phyloP scores from a whole-genome alignment of 2,888 invertebrate species.

The Polia nebulosa region DNA sequence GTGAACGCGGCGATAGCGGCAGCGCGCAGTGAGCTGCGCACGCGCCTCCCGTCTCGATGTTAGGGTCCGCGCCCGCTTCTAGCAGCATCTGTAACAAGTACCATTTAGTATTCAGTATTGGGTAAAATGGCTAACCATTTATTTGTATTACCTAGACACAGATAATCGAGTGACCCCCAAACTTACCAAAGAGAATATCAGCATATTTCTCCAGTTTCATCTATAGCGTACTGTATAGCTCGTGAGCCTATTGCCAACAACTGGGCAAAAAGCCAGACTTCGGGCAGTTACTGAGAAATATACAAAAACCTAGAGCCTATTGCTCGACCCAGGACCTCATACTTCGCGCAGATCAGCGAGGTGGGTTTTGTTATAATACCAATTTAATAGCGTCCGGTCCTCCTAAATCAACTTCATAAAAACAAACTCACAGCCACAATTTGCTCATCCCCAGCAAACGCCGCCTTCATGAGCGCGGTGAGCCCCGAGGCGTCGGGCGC shows the following conservation, averaged over 20 bases:
- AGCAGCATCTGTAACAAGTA: constrained; percentile 90
- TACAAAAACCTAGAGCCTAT: no score
- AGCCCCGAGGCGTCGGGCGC: constrained; percentile 95
- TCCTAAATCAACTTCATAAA: neutral
- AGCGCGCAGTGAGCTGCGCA: constrained; percentile 81
- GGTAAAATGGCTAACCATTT: no score
- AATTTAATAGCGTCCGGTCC: neutral
- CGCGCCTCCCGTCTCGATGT: constrained; percentile 94
- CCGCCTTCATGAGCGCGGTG: constrained; percentile 96
- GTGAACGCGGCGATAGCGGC: constrained; percentile 83
- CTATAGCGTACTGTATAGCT: no score
- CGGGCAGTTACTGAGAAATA: no score
- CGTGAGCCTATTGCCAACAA: no score
- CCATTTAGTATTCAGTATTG: no score
- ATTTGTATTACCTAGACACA: no score
- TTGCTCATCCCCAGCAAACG: constrained; percentile 95
- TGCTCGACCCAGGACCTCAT: no score
- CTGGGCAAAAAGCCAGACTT: no score
- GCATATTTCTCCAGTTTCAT: no score
- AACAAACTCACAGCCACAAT: constrained; percentile 91
- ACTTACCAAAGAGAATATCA: neutral
- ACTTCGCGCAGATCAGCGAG: no score
- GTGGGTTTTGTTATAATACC: neutral
- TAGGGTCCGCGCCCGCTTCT: constrained; percentile 96
- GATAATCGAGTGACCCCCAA: neutral